Conservation (phyloP, 2,888 invertebrate species). For the Osedax frankpressi region DNA sequence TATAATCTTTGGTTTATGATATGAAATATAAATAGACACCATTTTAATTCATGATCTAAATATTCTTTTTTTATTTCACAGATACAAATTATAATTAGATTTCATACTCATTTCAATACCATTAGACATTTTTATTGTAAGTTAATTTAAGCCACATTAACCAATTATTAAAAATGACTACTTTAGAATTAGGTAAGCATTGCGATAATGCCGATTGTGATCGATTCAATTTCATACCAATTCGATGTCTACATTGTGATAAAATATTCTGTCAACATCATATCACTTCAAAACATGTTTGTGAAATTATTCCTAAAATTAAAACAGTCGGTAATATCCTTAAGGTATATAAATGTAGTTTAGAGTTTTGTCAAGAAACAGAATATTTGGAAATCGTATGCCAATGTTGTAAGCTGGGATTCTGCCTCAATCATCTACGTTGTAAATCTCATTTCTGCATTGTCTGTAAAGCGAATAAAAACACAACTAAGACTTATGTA, state of each 20-base stretch:
- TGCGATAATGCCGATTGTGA: not conserved
- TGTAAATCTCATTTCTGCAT: not conserved
- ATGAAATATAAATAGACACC: too few species aligned
- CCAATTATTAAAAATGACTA: not conserved
- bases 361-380: not conserved
- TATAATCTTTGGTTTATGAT: too few species aligned
- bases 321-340: not conserved
- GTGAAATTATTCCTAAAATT: not conserved
- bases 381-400: not conserved
- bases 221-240: not conserved
- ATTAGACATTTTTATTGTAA: not conserved
- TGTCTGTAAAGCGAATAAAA: too few species aligned
- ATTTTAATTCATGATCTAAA: too few species aligned
- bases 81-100: too few species aligned
- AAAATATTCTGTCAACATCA: not conserved
- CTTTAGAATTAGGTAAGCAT: not conserved
- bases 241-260: not conserved
- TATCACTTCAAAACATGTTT: not conserved
- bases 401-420: not conserved
- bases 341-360: not conserved
- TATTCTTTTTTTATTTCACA: too few species aligned
- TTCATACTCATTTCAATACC: too few species aligned
- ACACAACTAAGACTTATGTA: too few species aligned
- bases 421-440: not conserved
- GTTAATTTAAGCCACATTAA: not conserved